phyloP scores from a whole-genome alignment of 2,797 vertebrate species.

The Neoniphon sammara region DNA sequence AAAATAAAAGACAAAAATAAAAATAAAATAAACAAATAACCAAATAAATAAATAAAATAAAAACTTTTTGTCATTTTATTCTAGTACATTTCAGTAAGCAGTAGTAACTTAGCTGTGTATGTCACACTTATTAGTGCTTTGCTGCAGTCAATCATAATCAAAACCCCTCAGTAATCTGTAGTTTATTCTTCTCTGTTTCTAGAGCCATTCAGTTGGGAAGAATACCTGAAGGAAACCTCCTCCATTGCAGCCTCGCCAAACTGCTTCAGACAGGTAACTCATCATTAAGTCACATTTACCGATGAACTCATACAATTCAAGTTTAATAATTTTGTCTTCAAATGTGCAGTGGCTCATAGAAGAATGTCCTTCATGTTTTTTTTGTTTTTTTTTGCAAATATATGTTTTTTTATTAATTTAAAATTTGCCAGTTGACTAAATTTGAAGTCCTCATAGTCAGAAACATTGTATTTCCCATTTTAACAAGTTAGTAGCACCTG shows the following conservation, averaged over 20 bases:
- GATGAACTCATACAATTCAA: background rate
- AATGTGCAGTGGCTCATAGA: too few relatives aligned
- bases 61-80: background rate
- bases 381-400: too few relatives aligned
- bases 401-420: too few relatives aligned
- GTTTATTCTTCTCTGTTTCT: slow-evolving; percentile 49
- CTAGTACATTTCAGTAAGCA: background rate
- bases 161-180: accelerated
- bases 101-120: background rate
- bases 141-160: background rate
- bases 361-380: too few relatives aligned
- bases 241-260: slow-evolving; percentile 88
- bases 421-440: too few relatives aligned
- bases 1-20: too few relatives aligned
- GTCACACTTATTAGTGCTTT: too few relatives aligned
- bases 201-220: slow-evolving; percentile 94
- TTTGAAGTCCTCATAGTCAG: too few relatives aligned
- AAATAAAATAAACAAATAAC: too few relatives aligned
- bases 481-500: too few relatives aligned
- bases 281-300: background rate
- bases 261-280: slow-evolving; percentile 93
- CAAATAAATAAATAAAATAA: too few relatives aligned
- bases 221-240: slow-evolving; percentile 93
- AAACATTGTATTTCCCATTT: too few relatives aligned
- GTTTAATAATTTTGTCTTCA: background rate